A percentile compares a stretch with the other conserved stretches of the same genome.
Conservation (phyloP, 2,888 invertebrate genomes). For the Perizoma flavofasciatum region DNA sequence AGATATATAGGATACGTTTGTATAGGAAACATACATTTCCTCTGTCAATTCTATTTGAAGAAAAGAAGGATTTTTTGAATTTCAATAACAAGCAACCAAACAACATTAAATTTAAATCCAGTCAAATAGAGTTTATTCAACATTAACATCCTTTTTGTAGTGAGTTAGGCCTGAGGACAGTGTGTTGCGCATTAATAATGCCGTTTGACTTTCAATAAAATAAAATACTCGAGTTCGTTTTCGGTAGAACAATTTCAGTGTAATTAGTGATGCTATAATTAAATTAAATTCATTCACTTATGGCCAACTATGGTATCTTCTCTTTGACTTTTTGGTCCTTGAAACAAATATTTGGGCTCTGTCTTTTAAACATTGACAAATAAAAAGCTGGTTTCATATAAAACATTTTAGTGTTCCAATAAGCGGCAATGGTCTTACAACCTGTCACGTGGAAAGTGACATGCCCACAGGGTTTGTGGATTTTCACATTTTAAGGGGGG, state of each 20-base stretch:
- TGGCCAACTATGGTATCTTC: constrained; percentile 4
- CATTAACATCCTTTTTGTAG: background rate
- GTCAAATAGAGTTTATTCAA: background rate
- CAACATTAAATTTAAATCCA: no score
- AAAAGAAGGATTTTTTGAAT: no score
- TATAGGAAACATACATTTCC: no score
- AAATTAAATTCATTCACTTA: constrained; percentile 7
- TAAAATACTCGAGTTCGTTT: constrained; percentile 23
- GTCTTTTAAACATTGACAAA: background rate
- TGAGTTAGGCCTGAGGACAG: constrained; percentile 9
- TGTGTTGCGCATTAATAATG: constrained; percentile 38
- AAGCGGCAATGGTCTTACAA: no score
- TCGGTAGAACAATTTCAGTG: constrained; percentile 21
- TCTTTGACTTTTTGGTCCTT: background rate
- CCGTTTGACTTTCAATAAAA: constrained; percentile 34
- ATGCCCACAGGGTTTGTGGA: no score
- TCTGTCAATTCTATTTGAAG: no score
- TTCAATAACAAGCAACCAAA: no score
- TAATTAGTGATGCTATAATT: constrained; percentile 24
- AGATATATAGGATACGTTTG: no score
- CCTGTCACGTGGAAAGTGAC: no score
- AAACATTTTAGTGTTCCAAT: no score
- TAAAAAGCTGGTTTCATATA: no score
- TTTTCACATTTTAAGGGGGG: no score
- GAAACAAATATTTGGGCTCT: background rate